Conservation (phyloP, 2,797 vertebrate genomes). For the Sciurus vulgaris region DNA sequence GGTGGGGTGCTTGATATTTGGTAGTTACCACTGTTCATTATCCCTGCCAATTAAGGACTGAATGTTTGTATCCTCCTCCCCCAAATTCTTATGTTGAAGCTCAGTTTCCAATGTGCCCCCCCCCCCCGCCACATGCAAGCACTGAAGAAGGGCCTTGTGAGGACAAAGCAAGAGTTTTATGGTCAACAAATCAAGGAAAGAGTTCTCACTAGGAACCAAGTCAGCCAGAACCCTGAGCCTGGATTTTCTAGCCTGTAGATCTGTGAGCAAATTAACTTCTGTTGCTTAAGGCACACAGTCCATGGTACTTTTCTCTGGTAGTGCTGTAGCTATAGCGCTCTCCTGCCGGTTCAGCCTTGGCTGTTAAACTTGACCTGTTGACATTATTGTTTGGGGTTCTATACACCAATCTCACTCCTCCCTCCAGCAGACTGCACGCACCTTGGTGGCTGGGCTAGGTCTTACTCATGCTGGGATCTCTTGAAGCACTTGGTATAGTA, state of each 20-base stretch:
- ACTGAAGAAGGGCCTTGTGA: background rate
- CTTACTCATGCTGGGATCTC: background rate
- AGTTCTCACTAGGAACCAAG: background rate
- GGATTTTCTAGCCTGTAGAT: background rate
- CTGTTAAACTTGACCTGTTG: background rate
- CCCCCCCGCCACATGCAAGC: fast-evolving
- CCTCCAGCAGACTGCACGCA: background rate
- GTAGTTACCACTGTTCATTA: background rate
- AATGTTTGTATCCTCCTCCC: background rate
- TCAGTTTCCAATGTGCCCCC: background rate
- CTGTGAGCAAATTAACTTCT: background rate
- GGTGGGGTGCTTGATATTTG: background rate
- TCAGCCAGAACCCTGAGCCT: background rate
- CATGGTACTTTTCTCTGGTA: background rate
- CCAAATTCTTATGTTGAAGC: background rate
- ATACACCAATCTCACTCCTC: background rate
- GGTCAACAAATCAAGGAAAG: background rate
- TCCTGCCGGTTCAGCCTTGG: background rate
- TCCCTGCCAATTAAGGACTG: background rate
- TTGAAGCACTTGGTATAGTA: background rate
- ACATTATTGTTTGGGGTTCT: background rate
- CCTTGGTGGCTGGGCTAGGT: background rate
- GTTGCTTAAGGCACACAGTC: background rate
- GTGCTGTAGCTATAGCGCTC: background rate
- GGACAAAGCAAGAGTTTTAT: background rate